These are phyloP conservation scores for Lasioglossum lativentre DNA, from an alignment of 2,888 invertebrate genomes.

Conservation along the genomic window DNA sequence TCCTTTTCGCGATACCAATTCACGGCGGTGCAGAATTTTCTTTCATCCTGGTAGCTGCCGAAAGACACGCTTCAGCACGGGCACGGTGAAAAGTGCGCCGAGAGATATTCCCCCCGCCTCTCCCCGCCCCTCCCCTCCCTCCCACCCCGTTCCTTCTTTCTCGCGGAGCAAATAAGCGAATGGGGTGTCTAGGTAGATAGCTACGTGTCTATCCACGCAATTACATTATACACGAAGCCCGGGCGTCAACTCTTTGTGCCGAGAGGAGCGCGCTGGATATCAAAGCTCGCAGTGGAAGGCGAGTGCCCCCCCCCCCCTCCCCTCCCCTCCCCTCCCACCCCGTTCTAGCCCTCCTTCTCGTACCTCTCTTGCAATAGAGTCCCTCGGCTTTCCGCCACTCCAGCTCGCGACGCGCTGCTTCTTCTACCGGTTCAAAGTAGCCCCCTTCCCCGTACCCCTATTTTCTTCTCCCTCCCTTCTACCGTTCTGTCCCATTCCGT, in stretches of 20 bases:
- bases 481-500: neutral
- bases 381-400: conserved; percentile 71
- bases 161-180: conserved; percentile 51
- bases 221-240: conserved; percentile 64
- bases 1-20: conserved; percentile 37
- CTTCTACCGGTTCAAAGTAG: conserved; percentile 69
- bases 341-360: neutral
- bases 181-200: conserved; percentile 28
- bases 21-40: conserved; percentile 49
- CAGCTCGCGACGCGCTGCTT: conserved; percentile 69
- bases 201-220: conserved; percentile 61
- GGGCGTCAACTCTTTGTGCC: conserved; percentile 67
- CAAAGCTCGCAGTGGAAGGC: conserved; percentile 65
- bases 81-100: conserved; percentile 9
- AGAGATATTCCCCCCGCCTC: conserved; percentile 6
- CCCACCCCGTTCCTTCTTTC: conserved; percentile 17
- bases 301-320: neutral
- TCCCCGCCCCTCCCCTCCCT: too few relatives aligned
- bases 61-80: conserved; percentile 25
- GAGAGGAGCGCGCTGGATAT: conserved; percentile 55
- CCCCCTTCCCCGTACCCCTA: conserved; percentile 39
- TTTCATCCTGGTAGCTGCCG: conserved; percentile 48
- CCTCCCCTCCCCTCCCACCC: neutral
- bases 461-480: conserved; percentile 13
- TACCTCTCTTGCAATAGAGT: conserved; percentile 66